Evolutionary conservation across 2,113 vertebrate genomes (phyloP).

Genomic region (Macquaria ambigua): DNA sequence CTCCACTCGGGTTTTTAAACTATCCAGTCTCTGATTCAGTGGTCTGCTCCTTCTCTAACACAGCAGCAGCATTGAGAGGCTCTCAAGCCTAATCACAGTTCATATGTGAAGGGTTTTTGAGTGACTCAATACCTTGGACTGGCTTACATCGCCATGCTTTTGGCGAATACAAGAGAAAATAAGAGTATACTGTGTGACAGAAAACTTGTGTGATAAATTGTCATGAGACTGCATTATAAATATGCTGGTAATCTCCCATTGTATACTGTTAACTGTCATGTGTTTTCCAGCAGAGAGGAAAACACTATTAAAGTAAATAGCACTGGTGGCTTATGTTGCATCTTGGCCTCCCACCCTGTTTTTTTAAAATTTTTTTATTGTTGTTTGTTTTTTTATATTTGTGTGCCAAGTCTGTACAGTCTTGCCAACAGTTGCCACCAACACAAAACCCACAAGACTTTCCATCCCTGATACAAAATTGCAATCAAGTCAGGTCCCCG

Average conservation of each 20-base stretch:
- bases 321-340: conserved; percentile 64
- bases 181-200: background rate
- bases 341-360: conserved; percentile 43
- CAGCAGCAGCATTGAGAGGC: background rate
- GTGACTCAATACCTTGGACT: background rate
- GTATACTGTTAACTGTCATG: conserved; percentile 24
- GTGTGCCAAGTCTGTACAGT: conserved; percentile 51
- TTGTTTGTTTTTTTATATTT: conserved; percentile 37
- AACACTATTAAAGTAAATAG: conserved; percentile 57
- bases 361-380: conserved; percentile 47
- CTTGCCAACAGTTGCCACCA: conserved; percentile 72
- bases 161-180: background rate
- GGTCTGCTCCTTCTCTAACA: background rate
- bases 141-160: background rate
- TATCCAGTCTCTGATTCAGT: fast-evolving
- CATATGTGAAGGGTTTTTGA: background rate
- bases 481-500: conserved; percentile 67
- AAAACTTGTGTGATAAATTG: conserved; percentile 25
- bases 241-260: conserved; percentile 21
- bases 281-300: conserved; percentile 50
- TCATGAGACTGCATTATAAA: background rate
- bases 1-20: background rate
- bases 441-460: conserved; percentile 74
- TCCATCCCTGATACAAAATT: conserved; percentile 72
- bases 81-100: background rate